Evolutionary conservation across 2,113 vertebrate genomes (phyloP).

Genomic region (Myiopsitta monachus): DNA sequence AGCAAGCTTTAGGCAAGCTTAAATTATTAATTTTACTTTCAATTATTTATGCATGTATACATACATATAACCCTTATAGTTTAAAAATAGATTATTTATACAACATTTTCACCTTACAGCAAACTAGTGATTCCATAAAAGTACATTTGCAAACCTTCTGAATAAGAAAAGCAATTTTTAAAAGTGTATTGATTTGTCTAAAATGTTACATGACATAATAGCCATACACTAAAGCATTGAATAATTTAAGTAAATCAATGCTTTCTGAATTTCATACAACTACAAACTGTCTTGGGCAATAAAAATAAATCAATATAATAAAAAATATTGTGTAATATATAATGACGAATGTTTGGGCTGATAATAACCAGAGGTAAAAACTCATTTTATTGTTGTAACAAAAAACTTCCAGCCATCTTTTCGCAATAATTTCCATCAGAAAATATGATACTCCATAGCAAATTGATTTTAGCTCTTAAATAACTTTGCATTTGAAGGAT

Average conservation of each 20-base stretch:
- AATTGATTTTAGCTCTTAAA: constrained; percentile 70
- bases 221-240: constrained; percentile 72
- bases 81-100: constrained; percentile 60
- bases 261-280: constrained; percentile 75
- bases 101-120: constrained; percentile 18
- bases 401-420: constrained; percentile 69
- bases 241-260: constrained; percentile 83
- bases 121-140: constrained; percentile 64
- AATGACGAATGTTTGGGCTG: constrained; percentile 70
- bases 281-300: constrained; percentile 68
- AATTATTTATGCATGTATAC: neutral
- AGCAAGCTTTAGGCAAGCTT: neutral
- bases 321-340: constrained; percentile 67
- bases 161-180: constrained; percentile 66
- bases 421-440: constrained; percentile 63
- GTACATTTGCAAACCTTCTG: constrained; percentile 45
- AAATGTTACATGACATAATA: constrained; percentile 79
- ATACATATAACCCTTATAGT: neutral
- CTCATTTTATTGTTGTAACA: constrained; percentile 63
- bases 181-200: constrained; percentile 74
- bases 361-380: constrained; percentile 71
- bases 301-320: constrained; percentile 76
- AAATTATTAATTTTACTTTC: constrained; percentile 59
- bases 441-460: constrained; percentile 48
- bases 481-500: constrained; percentile 66